Percentiles rank a stretch among this genome's conserved stretches.
Conservation (phyloP, 2,797 vertebrate species). For the Ctenochaetus hawaiiensis region DNA sequence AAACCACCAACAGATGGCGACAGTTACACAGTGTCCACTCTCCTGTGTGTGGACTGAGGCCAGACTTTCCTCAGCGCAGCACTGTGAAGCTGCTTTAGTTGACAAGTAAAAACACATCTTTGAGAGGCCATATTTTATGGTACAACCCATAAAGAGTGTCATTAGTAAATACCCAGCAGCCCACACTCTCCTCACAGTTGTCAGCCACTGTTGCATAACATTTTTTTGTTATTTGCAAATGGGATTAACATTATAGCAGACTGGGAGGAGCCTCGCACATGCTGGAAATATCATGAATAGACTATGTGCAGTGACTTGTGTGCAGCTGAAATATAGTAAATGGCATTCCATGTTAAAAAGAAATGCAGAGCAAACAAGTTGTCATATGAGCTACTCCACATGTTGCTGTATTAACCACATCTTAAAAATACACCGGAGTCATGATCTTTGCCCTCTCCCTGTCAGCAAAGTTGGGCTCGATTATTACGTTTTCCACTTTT, state of each 20-base stretch:
- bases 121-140: background rate
- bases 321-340: background rate
- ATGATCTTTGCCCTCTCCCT: conserved; percentile 38
- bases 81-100: background rate
- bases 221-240: conserved; percentile 7
- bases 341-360: background rate
- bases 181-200: background rate
- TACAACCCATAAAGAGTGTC: background rate
- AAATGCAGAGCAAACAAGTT: background rate
- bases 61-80: background rate
- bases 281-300: background rate
- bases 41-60: background rate
- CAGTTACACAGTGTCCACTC: conserved; percentile 52
- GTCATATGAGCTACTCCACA: background rate
- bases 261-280: conserved; percentile 38
- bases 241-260: conserved; percentile 7
- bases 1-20: conserved; percentile 79
- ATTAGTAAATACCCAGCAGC: background rate
- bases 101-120: background rate
- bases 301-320: background rate
- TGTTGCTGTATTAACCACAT: conserved; percentile 15
- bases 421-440: conserved; percentile 16
- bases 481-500: background rate
- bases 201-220: conserved; percentile 1
- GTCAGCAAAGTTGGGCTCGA: background rate